These are phyloP conservation scores for Phocoena sinus DNA, from an alignment of 2,113 vertebrate species.

Conservation along the genomic window DNA sequence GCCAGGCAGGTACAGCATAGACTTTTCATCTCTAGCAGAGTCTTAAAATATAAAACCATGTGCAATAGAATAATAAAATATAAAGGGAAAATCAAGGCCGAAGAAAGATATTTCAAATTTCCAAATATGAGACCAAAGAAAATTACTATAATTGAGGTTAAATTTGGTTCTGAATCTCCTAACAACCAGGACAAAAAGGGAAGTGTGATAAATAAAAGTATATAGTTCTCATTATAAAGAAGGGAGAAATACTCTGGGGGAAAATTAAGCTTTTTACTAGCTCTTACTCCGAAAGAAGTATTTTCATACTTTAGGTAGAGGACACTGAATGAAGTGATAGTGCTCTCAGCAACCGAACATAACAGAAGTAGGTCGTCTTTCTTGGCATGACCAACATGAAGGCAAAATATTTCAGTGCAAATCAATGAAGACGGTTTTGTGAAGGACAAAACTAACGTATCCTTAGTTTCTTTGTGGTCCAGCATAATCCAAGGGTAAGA, in stretches of 20 bases:
- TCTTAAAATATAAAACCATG: neutral
- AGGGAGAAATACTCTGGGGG: neutral
- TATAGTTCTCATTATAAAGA: neutral
- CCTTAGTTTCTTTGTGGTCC: neutral
- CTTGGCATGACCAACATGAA: neutral
- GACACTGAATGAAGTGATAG: neutral
- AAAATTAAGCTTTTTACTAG: neutral
- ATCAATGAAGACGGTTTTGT: neutral
- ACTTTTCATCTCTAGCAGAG: neutral
- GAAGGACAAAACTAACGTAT: neutral
- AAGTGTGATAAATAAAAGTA: neutral
- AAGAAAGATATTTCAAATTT: neutral
- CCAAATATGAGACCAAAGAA: neutral
- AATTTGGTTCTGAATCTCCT: constrained; percentile 16
- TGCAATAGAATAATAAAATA: neutral
- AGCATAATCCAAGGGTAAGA: neutral
- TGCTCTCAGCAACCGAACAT: neutral
- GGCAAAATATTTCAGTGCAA: neutral
- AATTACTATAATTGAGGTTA: neutral
- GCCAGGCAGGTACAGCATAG: neutral
- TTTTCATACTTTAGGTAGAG: neutral
- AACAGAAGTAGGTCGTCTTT: neutral
- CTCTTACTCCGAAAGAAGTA: neutral
- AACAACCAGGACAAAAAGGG: neutral
- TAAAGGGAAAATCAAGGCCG: neutral